Base-by-base conservation (phyloP, 2,888 invertebrate species). In the Sthenelais limicola region DNA sequence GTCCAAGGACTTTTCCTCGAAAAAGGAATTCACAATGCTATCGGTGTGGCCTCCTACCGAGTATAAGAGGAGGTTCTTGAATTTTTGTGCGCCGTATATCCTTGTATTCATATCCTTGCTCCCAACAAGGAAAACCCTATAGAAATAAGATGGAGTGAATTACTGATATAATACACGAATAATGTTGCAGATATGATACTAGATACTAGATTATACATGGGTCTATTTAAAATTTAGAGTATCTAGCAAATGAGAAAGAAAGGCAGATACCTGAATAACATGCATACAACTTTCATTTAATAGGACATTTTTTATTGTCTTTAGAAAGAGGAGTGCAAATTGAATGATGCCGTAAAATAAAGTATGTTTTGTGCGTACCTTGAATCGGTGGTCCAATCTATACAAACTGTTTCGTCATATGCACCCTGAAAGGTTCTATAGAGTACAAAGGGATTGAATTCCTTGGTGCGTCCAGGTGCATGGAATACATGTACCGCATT, bases 371-470 rank as follows among this genome's bases (percentile, higher is more conserved):
- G 51, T 2, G 15, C 81, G 76, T 81, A 91, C 91, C 91, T 93
- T 0, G 98, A 97, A 88, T 98, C 97, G 26, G 91, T 90, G 0
- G 97, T 94, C 99, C 99, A 99, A 85, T 95, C 94, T 2, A 99
- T 84, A 84, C 93, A 94, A 0, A 94, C 93, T 0, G 94, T 93
- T 75, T 94, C 93, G 85, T 96, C 96, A 74, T 91, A 92, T 0
- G 95, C 91, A 58, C 94, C 94, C 81, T 93, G 92, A 86, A 94
- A 96, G 0, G 94, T 93, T 72, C 93, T 90, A 82, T 94, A 93
- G 90, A 97, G 91, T 15, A 93, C 89, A 86, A 98, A 97, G 0
- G 96, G 94, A 87, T 95, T 95, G 85, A 92, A 96, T 85, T 95
- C 92, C 9, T 94, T 94, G 0, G 92, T 91, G 73, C 91, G 90